Percentiles rank a stretch among this genome's conserved stretches.
These are phyloP conservation scores for Dolichallabes microphthalmus DNA, from an alignment of 2,113 vertebrate genomes.

Conservation along the genomic window DNA sequence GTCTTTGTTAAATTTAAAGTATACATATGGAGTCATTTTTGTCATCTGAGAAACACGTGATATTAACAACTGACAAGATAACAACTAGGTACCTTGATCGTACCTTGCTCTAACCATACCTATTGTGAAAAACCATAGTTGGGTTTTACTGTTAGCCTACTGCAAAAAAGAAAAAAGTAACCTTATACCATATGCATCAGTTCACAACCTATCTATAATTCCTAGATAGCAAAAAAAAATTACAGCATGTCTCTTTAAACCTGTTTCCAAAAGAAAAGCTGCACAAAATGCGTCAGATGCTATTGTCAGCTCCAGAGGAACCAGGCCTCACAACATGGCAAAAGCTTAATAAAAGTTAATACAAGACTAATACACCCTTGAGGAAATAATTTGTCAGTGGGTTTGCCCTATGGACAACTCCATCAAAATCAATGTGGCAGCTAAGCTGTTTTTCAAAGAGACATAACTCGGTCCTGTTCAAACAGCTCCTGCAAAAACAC, in stretches of 20 bases:
- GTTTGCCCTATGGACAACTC: conserved; percentile 9
- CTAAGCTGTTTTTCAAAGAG: conserved; percentile 17
- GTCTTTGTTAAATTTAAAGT: background rate
- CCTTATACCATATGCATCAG: background rate
- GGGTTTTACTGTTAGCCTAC: background rate
- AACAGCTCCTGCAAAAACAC: background rate
- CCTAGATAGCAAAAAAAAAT: background rate
- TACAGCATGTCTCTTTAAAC: background rate
- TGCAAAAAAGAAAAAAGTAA: background rate
- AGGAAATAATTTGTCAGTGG: conserved; percentile 25
- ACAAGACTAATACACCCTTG: conserved; percentile 17
- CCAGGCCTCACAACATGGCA: background rate
- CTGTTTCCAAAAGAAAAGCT: background rate
- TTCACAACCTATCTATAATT: background rate
- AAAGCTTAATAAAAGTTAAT: conserved; percentile 9
- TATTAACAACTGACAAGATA: background rate
- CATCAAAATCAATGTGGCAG: conserved; percentile 27
- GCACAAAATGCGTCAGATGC: background rate
- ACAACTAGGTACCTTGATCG: background rate
- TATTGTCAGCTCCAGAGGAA: conserved; percentile 1
- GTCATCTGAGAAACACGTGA: background rate
- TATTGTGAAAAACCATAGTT: background rate
- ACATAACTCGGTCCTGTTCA: conserved; percentile 19
- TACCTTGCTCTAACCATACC: background rate
- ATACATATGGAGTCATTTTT: background rate